A percentile compares a stretch with the other conserved stretches of the same genome.
phyloP scores from a whole-genome alignment of 1,140 invertebrate species.

The Drosophila pachea region DNA sequence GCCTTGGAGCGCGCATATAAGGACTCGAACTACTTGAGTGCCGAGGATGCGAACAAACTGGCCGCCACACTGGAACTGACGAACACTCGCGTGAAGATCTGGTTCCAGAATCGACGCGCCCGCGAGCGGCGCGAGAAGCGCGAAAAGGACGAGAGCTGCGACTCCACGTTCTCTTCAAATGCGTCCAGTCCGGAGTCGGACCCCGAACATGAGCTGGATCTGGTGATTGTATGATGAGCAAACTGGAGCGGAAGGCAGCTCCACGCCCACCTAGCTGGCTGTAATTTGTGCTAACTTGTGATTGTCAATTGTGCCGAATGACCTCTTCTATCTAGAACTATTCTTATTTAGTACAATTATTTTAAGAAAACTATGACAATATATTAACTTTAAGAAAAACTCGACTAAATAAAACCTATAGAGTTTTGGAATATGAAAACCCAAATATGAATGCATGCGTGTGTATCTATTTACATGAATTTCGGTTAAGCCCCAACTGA shows the following conservation, averaged over 20 bases:
- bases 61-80: conserved; percentile 79
- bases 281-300: conserved; percentile 45
- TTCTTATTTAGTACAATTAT: background rate
- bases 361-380: conserved; percentile 13
- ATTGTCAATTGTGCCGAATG: conserved; percentile 18
- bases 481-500: too few relatives aligned
- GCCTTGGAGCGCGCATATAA: conserved; percentile 80
- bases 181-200: conserved; percentile 76
- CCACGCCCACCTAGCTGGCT: conserved; percentile 3
- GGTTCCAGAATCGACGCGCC: conserved; percentile 90
- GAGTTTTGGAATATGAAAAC: too few relatives aligned
- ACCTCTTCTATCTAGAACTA: conserved; percentile 30
- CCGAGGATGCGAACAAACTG: conserved; percentile 80
- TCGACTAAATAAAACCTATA: conserved; percentile 8
- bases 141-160: conserved; percentile 72
- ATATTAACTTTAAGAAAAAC: background rate
- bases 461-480: too few relatives aligned
- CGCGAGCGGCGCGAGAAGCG: conserved; percentile 83
- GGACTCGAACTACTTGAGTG: conserved; percentile 80
- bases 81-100: conserved; percentile 86
- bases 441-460: background rate
- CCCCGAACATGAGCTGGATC: conserved; percentile 44
- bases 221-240: conserved; percentile 42
- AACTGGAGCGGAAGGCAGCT: background rate
- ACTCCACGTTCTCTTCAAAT: conserved; percentile 74